These are phyloP conservation scores for Tenthredo amoena DNA, from an alignment of 2,888 invertebrate genomes.

Conservation along the genomic window DNA sequence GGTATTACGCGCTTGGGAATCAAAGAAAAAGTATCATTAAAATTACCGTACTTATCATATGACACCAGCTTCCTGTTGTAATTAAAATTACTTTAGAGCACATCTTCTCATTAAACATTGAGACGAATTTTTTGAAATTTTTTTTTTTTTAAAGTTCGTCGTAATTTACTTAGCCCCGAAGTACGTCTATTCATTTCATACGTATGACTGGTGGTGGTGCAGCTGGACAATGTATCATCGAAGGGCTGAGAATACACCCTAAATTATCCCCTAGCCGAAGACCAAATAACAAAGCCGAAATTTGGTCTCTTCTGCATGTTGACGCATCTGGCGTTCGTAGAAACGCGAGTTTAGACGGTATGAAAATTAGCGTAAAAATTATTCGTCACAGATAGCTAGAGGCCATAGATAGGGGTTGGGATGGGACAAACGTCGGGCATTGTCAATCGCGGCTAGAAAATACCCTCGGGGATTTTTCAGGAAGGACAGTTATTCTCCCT, in stretches of 20 bases:
- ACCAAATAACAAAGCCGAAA: background rate
- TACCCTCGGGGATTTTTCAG: background rate
- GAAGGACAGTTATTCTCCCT: conserved; percentile 12
- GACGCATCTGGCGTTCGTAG: conserved; percentile 59
- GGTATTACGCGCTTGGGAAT: conserved; percentile 7
- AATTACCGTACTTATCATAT: background rate
- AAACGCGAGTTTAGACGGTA: conserved; percentile 46
- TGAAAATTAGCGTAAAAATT: conserved; percentile 72
- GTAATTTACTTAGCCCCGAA: background rate
- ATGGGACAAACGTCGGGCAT: conserved; percentile 6
- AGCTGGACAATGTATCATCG: background rate
- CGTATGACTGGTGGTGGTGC: background rate
- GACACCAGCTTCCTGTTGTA: background rate
- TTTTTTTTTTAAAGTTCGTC: background rate
- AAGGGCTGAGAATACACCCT: background rate
- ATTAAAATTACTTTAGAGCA: background rate
- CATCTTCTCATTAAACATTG: background rate
- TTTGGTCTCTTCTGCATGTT: conserved; percentile 20
- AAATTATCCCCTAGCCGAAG: background rate
- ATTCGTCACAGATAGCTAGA: conserved; percentile 69
- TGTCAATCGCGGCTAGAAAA: conserved; percentile 21
- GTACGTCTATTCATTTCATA: background rate
- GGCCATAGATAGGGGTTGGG: conserved; percentile 21
- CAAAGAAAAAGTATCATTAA: conserved; percentile 30
- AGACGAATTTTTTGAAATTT: background rate